A percentile compares a stretch with the other conserved stretches of the same genome.
Conservation (phyloP, 2,888 invertebrate genomes). For the Busseola fusca region DNA sequence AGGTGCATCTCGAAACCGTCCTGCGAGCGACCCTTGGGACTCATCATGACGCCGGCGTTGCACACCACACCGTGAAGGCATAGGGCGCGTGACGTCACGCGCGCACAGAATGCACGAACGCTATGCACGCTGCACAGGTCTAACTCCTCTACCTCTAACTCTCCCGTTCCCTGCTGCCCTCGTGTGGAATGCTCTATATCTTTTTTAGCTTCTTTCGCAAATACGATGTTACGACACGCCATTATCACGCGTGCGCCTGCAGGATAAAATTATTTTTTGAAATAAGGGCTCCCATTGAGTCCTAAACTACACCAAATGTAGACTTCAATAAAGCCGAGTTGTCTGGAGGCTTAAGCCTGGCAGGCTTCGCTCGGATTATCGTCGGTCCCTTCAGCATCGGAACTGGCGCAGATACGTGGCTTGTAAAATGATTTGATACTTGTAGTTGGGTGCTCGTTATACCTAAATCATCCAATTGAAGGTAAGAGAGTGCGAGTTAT, state of each 20-base stretch:
- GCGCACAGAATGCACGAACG: constrained; percentile 86
- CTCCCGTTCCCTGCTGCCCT: constrained; percentile 64
- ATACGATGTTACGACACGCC: constrained; percentile 82
- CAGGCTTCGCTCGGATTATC: constrained; percentile 92
- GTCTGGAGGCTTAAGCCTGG: constrained; percentile 88
- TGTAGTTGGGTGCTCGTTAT: constrained; percentile 66
- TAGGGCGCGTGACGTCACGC: constrained; percentile 79
- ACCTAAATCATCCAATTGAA: neutral
- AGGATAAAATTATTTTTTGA: neutral
- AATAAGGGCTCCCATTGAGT: neutral
- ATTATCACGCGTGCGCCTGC: constrained; percentile 86
- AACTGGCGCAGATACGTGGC: constrained; percentile 78
- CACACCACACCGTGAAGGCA: constrained; percentile 43
- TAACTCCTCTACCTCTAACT: constrained; percentile 80
- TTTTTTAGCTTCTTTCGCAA: constrained; percentile 86
- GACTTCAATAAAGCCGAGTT: constrained; percentile 82
- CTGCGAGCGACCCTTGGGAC: constrained; percentile 88
- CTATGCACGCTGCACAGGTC: constrained; percentile 89
- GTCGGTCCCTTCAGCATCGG: constrained; percentile 90
- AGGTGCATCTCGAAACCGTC: constrained; percentile 92
- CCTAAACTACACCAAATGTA: constrained; percentile 71
- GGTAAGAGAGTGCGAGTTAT: neutral
- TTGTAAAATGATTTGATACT: constrained; percentile 81
- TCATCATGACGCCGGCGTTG: constrained; percentile 87
- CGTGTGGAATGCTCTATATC: constrained; percentile 74